phyloP scores from a whole-genome alignment of 2,113 vertebrate genomes.

The Hypocryptadius cinnamomeus region DNA sequence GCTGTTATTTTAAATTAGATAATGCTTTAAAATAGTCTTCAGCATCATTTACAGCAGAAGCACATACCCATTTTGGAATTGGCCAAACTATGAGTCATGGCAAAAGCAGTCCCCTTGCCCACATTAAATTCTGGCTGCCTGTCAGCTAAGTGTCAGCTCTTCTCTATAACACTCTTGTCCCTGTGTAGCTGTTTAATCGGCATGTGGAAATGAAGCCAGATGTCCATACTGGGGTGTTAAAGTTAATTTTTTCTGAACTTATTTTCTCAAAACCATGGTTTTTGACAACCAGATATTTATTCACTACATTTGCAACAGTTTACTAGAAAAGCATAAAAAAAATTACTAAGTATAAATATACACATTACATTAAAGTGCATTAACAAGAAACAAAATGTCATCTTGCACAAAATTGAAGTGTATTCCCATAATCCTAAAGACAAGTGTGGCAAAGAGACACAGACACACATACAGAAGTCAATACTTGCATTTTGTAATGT shows the following conservation, averaged over 20 bases:
- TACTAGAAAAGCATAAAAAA: slow-evolving; percentile 49
- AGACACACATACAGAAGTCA: not conserved
- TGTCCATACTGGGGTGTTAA: not conserved
- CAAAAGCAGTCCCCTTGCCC: not conserved
- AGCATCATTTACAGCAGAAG: not conserved
- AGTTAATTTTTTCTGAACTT: not conserved
- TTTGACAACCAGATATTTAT: slow-evolving; percentile 52
- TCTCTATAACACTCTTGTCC: not conserved
- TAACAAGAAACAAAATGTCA: not conserved
- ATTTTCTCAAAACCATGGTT: not conserved
- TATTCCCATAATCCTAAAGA: not conserved
- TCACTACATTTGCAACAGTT: slow-evolving; percentile 32
- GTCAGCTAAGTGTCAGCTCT: not conserved
- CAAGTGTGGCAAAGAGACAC: not conserved
- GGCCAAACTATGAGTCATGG: not conserved
- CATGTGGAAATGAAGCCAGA: not conserved
- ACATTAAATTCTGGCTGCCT: not conserved
- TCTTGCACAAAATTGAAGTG: not conserved
- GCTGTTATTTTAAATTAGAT: not conserved
- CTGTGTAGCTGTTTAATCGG: not conserved
- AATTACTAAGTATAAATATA: not conserved
- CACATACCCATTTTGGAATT: not conserved
- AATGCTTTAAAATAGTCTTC: not conserved
- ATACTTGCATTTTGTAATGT: not conserved
- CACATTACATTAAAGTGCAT: slow-evolving; percentile 35